These are phyloP conservation scores for Gopherus evgoodei DNA, from an alignment of 2,113 vertebrate genomes.

Conservation along the genomic window DNA sequence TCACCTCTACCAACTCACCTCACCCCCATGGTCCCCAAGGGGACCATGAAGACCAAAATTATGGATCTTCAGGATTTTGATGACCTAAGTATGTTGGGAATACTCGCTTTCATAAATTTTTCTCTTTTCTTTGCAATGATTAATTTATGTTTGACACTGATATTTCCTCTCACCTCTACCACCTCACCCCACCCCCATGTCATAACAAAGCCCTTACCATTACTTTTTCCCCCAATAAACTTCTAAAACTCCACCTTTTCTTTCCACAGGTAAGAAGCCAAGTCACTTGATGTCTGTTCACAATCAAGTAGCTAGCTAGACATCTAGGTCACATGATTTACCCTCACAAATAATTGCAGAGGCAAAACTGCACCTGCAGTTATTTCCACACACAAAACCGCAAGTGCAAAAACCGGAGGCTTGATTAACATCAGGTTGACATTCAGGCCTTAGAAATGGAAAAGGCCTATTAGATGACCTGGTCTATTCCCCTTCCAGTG, in stretches of 20 bases:
- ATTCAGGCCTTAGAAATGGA: not conserved
- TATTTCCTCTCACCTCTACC: no score
- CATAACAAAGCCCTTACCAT: no score
- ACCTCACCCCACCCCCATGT: no score
- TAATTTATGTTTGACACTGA: no score
- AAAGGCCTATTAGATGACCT: not conserved
- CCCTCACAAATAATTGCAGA: not conserved
- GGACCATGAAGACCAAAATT: no score
- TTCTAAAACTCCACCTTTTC: not conserved
- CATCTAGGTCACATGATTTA: not conserved
- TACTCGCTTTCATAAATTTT: no score
- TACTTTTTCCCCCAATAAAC: not conserved
- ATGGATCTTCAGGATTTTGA: no score
- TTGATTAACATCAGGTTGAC: not conserved
- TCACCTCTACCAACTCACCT: no score
- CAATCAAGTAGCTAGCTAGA: not conserved
- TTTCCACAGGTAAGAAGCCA: not conserved
- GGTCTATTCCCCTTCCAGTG: not conserved
- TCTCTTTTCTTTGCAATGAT: no score
- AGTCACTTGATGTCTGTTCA: not conserved
- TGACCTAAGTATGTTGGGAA: no score
- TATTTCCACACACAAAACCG: not conserved
- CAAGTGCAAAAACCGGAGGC: accelerated
- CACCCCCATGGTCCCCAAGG: no score
- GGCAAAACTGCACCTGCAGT: not conserved